Evolutionary conservation across 2,797 vertebrate genomes (phyloP).

Genomic region (Champsocephalus gunnari): DNA sequence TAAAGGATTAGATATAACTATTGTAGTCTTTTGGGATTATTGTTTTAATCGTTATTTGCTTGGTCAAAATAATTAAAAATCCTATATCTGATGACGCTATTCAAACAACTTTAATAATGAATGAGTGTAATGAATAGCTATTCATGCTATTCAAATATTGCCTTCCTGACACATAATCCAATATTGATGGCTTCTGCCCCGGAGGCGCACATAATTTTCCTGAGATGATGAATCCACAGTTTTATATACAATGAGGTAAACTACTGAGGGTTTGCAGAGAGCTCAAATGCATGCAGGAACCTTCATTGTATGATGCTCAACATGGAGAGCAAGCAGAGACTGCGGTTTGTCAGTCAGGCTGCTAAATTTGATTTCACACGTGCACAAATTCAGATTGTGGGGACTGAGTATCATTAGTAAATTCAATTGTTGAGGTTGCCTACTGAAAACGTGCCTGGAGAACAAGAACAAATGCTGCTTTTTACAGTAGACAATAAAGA

Average conservation of each 20-base stretch:
- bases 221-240: constrained; percentile 41
- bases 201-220: constrained; percentile 17
- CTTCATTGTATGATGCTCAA: constrained; percentile 19
- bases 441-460: constrained; percentile 6
- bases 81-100: neutral
- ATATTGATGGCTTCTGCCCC: constrained; percentile 50
- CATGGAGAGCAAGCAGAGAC: neutral
- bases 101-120: neutral
- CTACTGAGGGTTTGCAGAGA: constrained; percentile 18
- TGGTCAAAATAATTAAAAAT: constrained; percentile 25
- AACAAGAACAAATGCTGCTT: constrained; percentile 4
- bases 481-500: neutral
- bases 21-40: neutral
- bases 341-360: constrained; percentile 26
- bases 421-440: constrained; percentile 10
- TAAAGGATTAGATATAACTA: constrained; percentile 1
- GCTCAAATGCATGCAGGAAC: constrained; percentile 17
- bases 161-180: constrained; percentile 42
- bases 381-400: neutral
- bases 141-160: constrained; percentile 29
- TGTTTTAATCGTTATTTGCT: neutral
- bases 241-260: constrained; percentile 45
- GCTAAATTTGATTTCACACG: constrained; percentile 31
- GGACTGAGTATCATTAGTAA: constrained; percentile 3
- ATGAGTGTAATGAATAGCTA: constrained; percentile 12